Base-by-base conservation (phyloP, 1,140 invertebrate species). In the Ips typographus region DNA sequence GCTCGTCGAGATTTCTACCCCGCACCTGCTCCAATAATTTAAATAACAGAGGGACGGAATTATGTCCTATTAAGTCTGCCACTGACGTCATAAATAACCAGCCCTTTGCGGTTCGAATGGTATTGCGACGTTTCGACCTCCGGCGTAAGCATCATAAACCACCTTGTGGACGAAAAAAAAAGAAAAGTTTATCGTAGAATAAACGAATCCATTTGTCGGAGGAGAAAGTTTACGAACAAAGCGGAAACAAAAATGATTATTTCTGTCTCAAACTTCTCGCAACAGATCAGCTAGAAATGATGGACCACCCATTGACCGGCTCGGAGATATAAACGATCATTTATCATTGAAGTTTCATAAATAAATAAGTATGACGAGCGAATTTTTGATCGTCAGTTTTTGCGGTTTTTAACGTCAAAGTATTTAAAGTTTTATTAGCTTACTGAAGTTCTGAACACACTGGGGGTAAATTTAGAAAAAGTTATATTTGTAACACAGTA, bases 1-100 rank as follows among this genome's bases (percentile, higher is more conserved):
- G 22, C 51, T 64, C 44, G 59, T 44, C 40, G 47, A 64, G 62
- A 64, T 64, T 64, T 55, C 51, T 55, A 40, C 39, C 22, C 62
- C 41, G 62, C 62, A 64, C 62, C 62, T 64, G 62, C 62, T 64
- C 62, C 62, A 55, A 64, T 64, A 64, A 64, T 64, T 64, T 64
- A 64, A 64, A 64, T 64, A 64, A 64, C 62, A 64, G 49, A 55
- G 51, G 62, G 62, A 64, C 49, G 40, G 62, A 52, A 64, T 64
- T 64, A 64, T 64, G 62, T 64, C 62, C 49, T 64, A 64, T 55
- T 55, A 64, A 64, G 55, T 64, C 62, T 64, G 51, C 59, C 40
- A 4, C 42, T 47, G 59, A 61, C 47, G 59, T 61, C 59, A 61
- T 61, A 61, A 60, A 61, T 61, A 61, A 61, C 59, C 42, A 40